These are phyloP conservation scores for Ceratina australensis DNA, from an alignment of 1,140 invertebrate species.

Conservation along the genomic window DNA sequence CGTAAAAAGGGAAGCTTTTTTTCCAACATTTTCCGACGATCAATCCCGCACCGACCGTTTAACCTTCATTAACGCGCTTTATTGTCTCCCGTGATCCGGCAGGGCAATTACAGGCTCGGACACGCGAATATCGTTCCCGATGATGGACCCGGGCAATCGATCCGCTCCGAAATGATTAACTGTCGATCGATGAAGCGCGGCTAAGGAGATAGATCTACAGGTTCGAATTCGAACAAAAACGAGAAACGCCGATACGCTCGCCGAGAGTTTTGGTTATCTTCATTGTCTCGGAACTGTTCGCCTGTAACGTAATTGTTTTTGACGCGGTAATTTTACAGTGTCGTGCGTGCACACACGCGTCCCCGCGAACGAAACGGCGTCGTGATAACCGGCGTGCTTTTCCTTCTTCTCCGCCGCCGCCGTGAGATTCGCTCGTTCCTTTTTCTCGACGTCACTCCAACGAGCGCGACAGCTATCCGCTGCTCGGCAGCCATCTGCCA, in stretches of 20 bases:
- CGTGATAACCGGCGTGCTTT: slow-evolving; percentile 72
- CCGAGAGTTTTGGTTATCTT: slow-evolving; percentile 45
- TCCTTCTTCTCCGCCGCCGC: slow-evolving; percentile 53
- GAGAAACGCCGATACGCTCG: neutral
- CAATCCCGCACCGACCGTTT: neutral
- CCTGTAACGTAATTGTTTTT: slow-evolving; percentile 78
- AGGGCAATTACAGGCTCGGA: slow-evolving; percentile 17
- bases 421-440: slow-evolving; percentile 40
- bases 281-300: slow-evolving; percentile 69
- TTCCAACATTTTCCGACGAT: slow-evolving; percentile 24
- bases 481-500: slow-evolving; percentile 66
- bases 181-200: too few species aligned
- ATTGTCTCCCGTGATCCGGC: slow-evolving; percentile 20
- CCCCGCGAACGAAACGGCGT: slow-evolving; percentile 37
- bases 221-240: neutral
- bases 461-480: slow-evolving; percentile 56
- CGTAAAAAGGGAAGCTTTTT: slow-evolving; percentile 32
- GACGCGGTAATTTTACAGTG: slow-evolving; percentile 80
- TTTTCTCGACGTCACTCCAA: slow-evolving; percentile 45
- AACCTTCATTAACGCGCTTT: slow-evolving; percentile 23
- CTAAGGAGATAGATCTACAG: neutral
- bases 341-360: slow-evolving; percentile 74
- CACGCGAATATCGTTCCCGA: neutral
- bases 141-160: too few species aligned
- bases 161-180: too few species aligned